Evolutionary conservation across 2,113 vertebrate genomes (phyloP).

Genomic region (Cyanocitta stelleri): DNA sequence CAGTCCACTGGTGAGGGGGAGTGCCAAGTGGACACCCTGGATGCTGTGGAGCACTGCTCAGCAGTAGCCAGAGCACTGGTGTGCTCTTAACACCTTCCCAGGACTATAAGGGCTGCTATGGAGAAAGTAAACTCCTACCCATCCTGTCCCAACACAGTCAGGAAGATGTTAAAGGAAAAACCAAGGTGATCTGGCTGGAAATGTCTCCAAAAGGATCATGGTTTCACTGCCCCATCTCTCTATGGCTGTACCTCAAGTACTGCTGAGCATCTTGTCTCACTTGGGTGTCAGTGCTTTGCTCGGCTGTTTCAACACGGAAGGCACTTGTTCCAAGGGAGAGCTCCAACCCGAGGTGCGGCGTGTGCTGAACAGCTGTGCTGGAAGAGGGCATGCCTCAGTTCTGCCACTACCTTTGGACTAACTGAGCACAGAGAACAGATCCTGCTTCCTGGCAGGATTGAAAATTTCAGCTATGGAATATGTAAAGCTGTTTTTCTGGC

Average conservation of each 20-base stretch:
- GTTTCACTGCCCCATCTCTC: not conserved
- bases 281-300: not conserved
- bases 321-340: not conserved
- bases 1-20: not conserved
- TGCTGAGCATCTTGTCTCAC: not conserved
- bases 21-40: not conserved
- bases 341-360: not conserved
- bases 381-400: too few relatives aligned
- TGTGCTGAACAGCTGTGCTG: not conserved
- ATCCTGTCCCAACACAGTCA: not conserved
- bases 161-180: not conserved
- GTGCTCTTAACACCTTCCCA: not conserved
- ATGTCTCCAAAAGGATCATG: not conserved
- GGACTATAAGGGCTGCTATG: not conserved
- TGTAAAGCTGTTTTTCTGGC: not conserved
- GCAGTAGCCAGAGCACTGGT: not conserved
- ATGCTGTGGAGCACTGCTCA: not conserved
- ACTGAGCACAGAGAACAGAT: fast-evolving
- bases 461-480: too few relatives aligned
- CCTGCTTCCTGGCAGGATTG: not conserved
- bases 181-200: not conserved
- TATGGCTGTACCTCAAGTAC: not conserved
- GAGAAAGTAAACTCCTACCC: too few relatives aligned
- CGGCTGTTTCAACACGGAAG: not conserved
- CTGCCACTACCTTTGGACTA: too few relatives aligned